Evolutionary conservation across 2,797 vertebrate genomes (phyloP), one percentile per base, ranked within the genome.

Genomic region (Melopsittacus undulatus): DNA sequence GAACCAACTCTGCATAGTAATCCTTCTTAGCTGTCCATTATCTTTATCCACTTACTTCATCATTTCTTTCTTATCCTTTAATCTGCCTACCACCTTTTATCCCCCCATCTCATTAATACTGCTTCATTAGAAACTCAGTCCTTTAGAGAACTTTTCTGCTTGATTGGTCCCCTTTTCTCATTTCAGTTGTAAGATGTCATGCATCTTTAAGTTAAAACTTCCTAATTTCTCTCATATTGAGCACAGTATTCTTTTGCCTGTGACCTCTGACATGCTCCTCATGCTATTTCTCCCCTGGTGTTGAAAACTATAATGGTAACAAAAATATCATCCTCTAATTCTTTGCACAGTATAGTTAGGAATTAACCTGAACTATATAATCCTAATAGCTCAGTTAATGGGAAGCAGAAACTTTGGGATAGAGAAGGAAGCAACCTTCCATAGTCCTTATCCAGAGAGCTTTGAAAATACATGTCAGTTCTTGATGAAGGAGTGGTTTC

Each of bases 41-140:
- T 83, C 67, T 76, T 93, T 90, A 94, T 89, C 72, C 61, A 77
- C 82, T 92, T 95, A 94, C 48, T 93, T 80, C 52, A 83, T 87
- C n/a, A 82, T 93, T 96, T 86, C 57, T 69, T 80, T 80, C 63
- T 96, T 94, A 93, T 89, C 88, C 90, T 90, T 95, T 95, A 94
- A 93, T 95, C 94, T 92, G 78, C 42, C 86, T 77, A 76, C 48
- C 23, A 69, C 30, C 57, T 95, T 91, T 82, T 91, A 93, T 83
- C 34, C 49, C 15, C 26, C 38, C 36, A 26, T 69, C 49, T 89
- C 20, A 24, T 76, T 93, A 91, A 34, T 7, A 86, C 18, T 67
- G 42, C 78, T 96, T 89, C 69, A 86, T 77, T 86, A 94, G 64
- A 81, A 95, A 89, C 52, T 54, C 32, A 42, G 34, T 70, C 42